Conservation (phyloP, 2,113 vertebrate genomes). For the Dolichotis patagonum region DNA sequence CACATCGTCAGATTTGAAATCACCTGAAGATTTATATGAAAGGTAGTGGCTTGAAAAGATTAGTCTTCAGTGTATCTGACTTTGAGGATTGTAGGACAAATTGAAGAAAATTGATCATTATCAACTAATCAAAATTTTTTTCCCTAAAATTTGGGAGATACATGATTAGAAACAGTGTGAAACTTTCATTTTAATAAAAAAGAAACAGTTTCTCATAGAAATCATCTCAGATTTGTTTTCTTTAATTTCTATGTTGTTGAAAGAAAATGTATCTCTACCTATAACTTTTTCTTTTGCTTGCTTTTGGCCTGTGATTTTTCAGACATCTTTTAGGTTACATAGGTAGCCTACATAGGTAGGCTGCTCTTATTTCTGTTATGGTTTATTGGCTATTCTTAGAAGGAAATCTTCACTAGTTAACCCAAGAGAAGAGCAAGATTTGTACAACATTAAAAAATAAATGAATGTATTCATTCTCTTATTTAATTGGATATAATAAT, state of each 20-base stretch:
- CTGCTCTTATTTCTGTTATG: slow-evolving; percentile 37
- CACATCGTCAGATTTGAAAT: slow-evolving; percentile 74
- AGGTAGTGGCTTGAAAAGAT: slow-evolving; percentile 72
- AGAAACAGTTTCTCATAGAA: background rate
- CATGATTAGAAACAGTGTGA: background rate
- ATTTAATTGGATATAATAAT: slow-evolving; percentile 42
- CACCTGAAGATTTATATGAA: slow-evolving; percentile 77
- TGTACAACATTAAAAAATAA: slow-evolving; percentile 73
- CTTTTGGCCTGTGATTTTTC: slow-evolving; percentile 37
- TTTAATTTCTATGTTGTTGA: background rate
- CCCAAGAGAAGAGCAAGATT: slow-evolving; percentile 55
- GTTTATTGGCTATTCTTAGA: background rate
- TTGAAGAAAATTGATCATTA: slow-evolving; percentile 66
- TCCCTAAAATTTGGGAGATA: background rate
- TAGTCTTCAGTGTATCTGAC: slow-evolving; percentile 38
- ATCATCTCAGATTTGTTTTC: background rate
- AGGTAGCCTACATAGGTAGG: no score
- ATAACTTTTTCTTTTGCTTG: background rate
- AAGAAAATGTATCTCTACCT: background rate
- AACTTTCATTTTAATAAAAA: background rate
- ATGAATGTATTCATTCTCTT: slow-evolving; percentile 69
- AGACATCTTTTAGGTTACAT: background rate
- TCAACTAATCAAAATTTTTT: slow-evolving; percentile 59
- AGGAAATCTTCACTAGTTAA: slow-evolving; percentile 37
- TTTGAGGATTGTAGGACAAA: slow-evolving; percentile 75